Evolutionary conservation across 1,140 invertebrate species (phyloP).

Genomic region (Diachasmimorpha longicaudata): DNA sequence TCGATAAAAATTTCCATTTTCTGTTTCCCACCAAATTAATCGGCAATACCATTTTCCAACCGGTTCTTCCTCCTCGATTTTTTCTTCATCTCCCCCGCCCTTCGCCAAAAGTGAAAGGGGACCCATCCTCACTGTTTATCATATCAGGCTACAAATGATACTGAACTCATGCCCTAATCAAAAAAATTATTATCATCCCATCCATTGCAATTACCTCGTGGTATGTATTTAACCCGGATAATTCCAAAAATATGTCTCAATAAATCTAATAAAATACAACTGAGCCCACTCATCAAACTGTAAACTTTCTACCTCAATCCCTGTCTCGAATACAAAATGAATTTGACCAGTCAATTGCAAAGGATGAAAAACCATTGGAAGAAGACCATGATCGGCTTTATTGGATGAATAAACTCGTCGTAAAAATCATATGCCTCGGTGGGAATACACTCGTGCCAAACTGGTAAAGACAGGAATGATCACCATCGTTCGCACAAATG

Average conservation of each 20-base stretch:
- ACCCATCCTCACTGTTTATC: neutral
- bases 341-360: neutral
- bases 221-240: neutral
- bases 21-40: too few species aligned
- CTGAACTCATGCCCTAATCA: neutral
- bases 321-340: constrained; percentile 1
- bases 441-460: constrained; percentile 14
- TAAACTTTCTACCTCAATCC: constrained; percentile 12
- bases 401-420: constrained; percentile 14
- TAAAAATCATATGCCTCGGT: constrained; percentile 16
- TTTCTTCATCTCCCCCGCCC: neutral
- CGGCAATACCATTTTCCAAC: too few species aligned
- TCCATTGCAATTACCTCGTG: neutral
- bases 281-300: constrained; percentile 1
- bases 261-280: constrained; percentile 12
- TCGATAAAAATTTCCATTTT: too few species aligned
- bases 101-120: neutral
- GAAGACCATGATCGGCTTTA: neutral
- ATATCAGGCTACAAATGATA: neutral
- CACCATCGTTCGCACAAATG: constrained; percentile 7
- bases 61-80: neutral
- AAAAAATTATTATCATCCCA: neutral
- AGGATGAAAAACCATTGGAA: neutral
- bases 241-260: neutral
- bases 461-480: neutral